Evolutionary conservation across 2,888 invertebrate species (phyloP), one percentile per base, ranked within the genome.

Genomic region (Campoplex nolae): DNA sequence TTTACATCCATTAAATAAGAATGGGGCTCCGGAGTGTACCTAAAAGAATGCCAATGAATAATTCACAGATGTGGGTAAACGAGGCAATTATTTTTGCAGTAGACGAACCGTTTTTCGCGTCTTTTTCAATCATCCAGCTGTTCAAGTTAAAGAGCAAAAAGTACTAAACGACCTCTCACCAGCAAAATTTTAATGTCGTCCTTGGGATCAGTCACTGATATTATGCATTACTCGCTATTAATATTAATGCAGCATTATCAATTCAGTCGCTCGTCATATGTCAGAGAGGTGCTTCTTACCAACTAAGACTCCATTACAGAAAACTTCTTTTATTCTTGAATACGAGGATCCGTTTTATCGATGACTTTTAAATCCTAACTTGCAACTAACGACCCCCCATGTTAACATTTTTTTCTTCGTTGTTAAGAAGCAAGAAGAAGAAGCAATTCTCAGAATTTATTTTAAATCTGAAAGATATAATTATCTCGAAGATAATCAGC

Each of bases 221-320:
- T 77, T 51, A 18, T 65, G 48, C 65, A 67, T 23, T 65, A 42
- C 71, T 56, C 62, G 35, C 3, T 70, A 67, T 38, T 35, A 54
- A 58, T 76, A 71, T 54, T 73, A 45, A 65, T 81, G 51, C 42
- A 16, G 23, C 67, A 73, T 83, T 83, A 67, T 38, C 18, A 16
- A 74, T 83, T 80, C 76, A 80, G 42, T 23, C 45, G 58, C 73
- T 76, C 54, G 42, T 80, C 56, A 73, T 18, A n/a, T 51, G 18
- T 51, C 56, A 16, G 62, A 38, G 32, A 23, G 54, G 58, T 35
- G 58, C 56, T 74, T 68, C 77, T 11, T 16, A 38, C 1, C 32
- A 54, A 13, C 51, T 54, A 35, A n/a, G 51, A 54, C 38, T n/a
- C 8, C 8, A 13, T 23, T 9, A 65, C 16, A n/a, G 67, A 23